Evolutionary conservation across 2,113 vertebrate genomes (phyloP).

Genomic region (Channa maculata): DNA sequence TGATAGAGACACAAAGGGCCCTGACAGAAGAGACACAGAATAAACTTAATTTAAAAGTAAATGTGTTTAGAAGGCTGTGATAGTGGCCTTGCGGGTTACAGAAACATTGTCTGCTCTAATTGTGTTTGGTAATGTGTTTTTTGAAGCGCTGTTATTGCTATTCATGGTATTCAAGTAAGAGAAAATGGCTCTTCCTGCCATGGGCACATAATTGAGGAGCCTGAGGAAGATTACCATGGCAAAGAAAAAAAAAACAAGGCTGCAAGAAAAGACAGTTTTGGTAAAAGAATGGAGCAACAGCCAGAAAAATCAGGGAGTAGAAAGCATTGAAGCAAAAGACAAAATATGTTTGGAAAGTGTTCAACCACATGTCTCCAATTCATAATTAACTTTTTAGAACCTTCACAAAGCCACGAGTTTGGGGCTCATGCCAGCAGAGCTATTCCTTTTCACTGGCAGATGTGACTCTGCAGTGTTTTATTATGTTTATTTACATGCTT

Average conservation of each 20-base stretch:
- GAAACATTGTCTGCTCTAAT: slow-evolving; percentile 76
- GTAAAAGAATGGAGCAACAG: slow-evolving; percentile 45
- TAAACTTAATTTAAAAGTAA: slow-evolving; percentile 78
- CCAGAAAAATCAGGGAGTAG: slow-evolving; percentile 42
- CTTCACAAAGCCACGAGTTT: slow-evolving; percentile 68
- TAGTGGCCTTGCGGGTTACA: slow-evolving; percentile 67
- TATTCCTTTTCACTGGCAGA: slow-evolving; percentile 73
- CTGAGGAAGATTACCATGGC: slow-evolving; percentile 63
- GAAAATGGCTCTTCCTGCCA: slow-evolving; percentile 76
- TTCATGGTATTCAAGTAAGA: slow-evolving; percentile 80
- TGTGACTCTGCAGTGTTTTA: slow-evolving; percentile 73
- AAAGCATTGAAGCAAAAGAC: slow-evolving; percentile 23
- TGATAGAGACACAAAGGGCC: slow-evolving; percentile 31
- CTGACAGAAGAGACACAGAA: slow-evolving; percentile 40
- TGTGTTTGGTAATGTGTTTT: slow-evolving; percentile 81
- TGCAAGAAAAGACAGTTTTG: slow-evolving; percentile 38
- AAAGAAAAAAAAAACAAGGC: slow-evolving; percentile 39
- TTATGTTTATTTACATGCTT: slow-evolving; percentile 80
- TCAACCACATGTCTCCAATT: slow-evolving; percentile 76
- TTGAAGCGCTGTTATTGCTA: slow-evolving; percentile 77
- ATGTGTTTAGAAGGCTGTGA: slow-evolving; percentile 68
- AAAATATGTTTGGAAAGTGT: slow-evolving; percentile 73
- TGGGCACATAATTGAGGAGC: slow-evolving; percentile 77
- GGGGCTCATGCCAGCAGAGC: slow-evolving; percentile 62
- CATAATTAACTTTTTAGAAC: slow-evolving; percentile 82